Evolutionary conservation across 2,113 vertebrate genomes (phyloP).

Genomic region (Acinonyx jubatus): DNA sequence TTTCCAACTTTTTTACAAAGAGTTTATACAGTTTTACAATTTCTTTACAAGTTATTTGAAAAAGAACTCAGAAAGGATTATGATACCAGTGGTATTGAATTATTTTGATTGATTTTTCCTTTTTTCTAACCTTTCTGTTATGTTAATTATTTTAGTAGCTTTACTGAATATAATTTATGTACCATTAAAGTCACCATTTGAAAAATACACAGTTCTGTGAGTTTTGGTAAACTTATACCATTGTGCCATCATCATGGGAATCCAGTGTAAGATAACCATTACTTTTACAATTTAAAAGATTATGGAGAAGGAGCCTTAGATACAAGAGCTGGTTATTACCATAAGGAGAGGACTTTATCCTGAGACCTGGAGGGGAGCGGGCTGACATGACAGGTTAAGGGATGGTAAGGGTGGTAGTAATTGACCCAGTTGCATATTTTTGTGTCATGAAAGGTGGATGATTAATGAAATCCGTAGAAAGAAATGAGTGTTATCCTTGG

Average conservation of each 20-base stretch:
- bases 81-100: background rate
- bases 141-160: background rate
- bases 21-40: background rate
- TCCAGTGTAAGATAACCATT: background rate
- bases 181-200: background rate
- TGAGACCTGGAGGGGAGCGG: background rate
- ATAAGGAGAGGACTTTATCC: background rate
- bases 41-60: conserved; percentile 34
- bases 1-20: background rate
- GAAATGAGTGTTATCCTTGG: background rate
- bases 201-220: background rate
- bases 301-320: background rate
- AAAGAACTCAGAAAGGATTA: background rate
- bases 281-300: background rate
- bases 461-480: background rate
- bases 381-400: background rate
- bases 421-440: background rate
- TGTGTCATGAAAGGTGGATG: background rate
- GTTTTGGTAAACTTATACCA: background rate
- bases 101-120: background rate
- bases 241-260: background rate
- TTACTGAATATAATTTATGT: background rate
- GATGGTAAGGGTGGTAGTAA: background rate
- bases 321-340: background rate
- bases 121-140: background rate